A percentile compares a stretch with the other conserved stretches of the same genome.
These are phyloP conservation scores for Penaeus chinensis DNA, from an alignment of 1,140 invertebrate genomes.

Conservation along the genomic window DNA sequence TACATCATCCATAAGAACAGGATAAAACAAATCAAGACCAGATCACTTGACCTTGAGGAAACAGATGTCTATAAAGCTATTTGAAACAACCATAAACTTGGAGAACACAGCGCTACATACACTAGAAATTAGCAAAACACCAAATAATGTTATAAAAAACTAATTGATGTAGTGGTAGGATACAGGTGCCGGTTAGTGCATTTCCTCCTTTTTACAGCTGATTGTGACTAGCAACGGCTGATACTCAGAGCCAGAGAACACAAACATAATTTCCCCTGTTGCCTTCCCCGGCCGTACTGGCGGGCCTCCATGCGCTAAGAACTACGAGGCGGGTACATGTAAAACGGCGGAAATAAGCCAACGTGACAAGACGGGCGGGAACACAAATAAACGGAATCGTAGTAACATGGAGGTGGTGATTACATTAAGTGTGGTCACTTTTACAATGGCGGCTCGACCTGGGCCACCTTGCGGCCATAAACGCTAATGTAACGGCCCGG, in stretches of 20 bases:
- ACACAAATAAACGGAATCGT: neutral
- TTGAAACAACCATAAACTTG: constrained; percentile 1
- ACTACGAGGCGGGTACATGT: too few relatives aligned
- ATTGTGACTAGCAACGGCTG: too few relatives aligned
- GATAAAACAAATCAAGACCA: neutral
- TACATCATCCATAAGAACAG: neutral
- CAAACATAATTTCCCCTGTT: too few relatives aligned
- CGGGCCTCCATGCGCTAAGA: too few relatives aligned
- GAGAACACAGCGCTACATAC: neutral
- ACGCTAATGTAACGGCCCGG: neutral
- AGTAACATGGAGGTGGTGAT: neutral
- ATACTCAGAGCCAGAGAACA: too few relatives aligned
- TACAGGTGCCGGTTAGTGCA: too few relatives aligned
- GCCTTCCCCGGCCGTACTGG: too few relatives aligned
- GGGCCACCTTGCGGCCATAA: constrained; percentile 10
- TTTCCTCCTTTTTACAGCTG: too few relatives aligned
- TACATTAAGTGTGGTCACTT: constrained; percentile 9
- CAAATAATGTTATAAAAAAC: constrained; percentile 8
- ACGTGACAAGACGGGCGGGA: too few relatives aligned
- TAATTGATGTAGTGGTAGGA: neutral
- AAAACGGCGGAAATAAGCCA: too few relatives aligned
- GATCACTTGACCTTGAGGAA: neutral
- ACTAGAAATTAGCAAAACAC: constrained; percentile 20
- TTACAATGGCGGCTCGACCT: constrained; percentile 17
- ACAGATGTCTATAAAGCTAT: constrained; percentile 17